Base-by-base conservation (phyloP, 2,888 invertebrate species). In the Bhutanitis thaidina region DNA sequence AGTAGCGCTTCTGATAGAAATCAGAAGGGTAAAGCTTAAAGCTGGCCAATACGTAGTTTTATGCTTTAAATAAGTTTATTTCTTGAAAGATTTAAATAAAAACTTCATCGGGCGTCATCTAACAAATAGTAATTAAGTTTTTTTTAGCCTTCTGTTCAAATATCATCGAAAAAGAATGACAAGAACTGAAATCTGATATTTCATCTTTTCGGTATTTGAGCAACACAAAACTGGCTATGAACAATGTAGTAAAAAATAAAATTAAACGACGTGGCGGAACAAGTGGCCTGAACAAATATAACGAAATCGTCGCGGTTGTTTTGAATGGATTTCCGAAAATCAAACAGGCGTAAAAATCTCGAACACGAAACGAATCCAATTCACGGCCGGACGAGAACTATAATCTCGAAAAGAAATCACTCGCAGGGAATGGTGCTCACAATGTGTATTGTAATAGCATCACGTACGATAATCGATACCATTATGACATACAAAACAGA, bases 391-490 rank as follows among this genome's bases (percentile, higher is more conserved):
- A 70, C 72, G 71, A 71, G 73, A 77, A 73, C 70, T 70, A 64
- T 83, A 84, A 83, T 85, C 80, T 73, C 77, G 77, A 76, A 79
- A 82, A 78, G 80, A 83, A 83, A 84, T 83, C 80, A 74, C 68
- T 69, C 68, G 54, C 60, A 69, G 71, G 76, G 81, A 77, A 80
- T 79, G 72, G 76, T 74, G 65, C 65, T 66, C 61, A 79, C 72
- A 81, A 77, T 65, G 66, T 62, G 65, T 71, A 84, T 87, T 82
- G 84, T 88, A 88, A 89, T 89, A 73, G 80, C 81, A 87, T 88
- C 89, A 89, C 89, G 88, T 89, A 87, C 77, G 68, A 81, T 85
- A 87, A 89, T 85, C 85, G 80, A 69, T 58, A 81, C 77, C 82
- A 88, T 89, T 89, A 88, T 88, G 87, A 88, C 88, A 87, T 83